These are phyloP conservation scores for Drosophila nannoptera DNA, from an alignment of 1,140 invertebrate species.

Conservation along the genomic window DNA sequence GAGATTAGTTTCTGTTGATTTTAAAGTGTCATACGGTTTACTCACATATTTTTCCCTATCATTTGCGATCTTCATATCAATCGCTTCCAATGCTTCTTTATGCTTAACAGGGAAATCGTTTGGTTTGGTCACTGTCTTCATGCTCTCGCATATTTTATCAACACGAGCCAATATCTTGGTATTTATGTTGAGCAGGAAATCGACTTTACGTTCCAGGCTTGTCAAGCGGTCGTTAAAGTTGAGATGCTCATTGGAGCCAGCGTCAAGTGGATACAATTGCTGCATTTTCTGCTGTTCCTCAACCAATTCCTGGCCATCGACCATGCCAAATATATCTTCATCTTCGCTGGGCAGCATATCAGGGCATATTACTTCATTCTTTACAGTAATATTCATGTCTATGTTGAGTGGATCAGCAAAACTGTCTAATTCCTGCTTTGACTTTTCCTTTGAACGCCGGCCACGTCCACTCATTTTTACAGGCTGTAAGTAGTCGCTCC, in stretches of 20 bases:
- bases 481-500: not conserved
- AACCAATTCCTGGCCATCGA: conserved; percentile 24
- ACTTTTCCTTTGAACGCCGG: not conserved
- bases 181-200: conserved; percentile 35
- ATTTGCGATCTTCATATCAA: conserved; percentile 31
- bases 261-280: conserved; percentile 3
- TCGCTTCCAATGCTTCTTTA: conserved; percentile 17
- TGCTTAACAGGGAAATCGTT: conserved; percentile 34
- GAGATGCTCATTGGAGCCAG: conserved; percentile 8
- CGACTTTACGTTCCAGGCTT: conserved; percentile 39
- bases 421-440: not conserved
- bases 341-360: conserved; percentile 10
- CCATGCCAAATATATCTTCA: conserved; percentile 18
- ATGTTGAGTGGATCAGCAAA: conserved; percentile 32
- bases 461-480: conserved; percentile 13
- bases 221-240: conserved; percentile 25
- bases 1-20: not conserved
- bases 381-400: conserved; percentile 9
- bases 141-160: conserved; percentile 36
- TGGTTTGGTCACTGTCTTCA: conserved; percentile 6
- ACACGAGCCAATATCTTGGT: conserved; percentile 33
- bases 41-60: conserved; percentile 32
- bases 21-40: not conserved
- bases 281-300: conserved; percentile 28
- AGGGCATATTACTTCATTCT: conserved; percentile 22